phyloP scores from a whole-genome alignment of 2,797 vertebrate genomes.

The Orientallactaga sibirica region DNA sequence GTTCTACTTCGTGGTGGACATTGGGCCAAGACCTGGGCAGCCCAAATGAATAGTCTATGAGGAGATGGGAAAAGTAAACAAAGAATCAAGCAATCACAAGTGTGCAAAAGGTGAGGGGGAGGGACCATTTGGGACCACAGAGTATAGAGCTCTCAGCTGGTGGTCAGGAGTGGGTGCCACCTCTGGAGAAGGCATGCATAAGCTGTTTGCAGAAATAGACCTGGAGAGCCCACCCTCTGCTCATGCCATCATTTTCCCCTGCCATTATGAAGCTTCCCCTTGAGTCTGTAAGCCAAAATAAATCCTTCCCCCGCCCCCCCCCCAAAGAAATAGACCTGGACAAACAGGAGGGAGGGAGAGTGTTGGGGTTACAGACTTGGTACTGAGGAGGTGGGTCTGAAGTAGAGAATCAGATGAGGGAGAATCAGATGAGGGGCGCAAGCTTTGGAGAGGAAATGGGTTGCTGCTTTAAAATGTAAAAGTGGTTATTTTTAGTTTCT shows the following conservation, averaged over 20 bases:
- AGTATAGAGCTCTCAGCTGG: neutral
- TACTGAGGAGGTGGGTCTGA: neutral
- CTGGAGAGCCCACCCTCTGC: too few relatives aligned
- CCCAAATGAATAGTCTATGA: neutral
- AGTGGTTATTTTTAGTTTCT: neutral
- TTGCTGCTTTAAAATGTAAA: conserved; percentile 25
- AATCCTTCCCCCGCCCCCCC: too few relatives aligned
- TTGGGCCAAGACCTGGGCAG: neutral
- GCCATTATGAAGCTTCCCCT: too few relatives aligned
- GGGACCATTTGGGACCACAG: neutral
- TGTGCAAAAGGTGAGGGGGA: neutral
- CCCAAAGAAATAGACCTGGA: neutral
- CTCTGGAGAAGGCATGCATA: too few relatives aligned
- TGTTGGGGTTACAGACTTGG: neutral
- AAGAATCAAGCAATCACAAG: neutral
- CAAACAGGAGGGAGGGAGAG: neutral
- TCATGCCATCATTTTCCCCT: too few relatives aligned
- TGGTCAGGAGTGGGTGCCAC: neutral
- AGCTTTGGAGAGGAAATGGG: neutral
- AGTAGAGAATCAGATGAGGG: neutral
- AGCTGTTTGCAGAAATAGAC: neutral
- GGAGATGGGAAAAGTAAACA: neutral
- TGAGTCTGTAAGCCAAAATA: too few relatives aligned
- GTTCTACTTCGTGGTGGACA: neutral
- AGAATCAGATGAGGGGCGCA: neutral